Evolutionary conservation across 1,140 invertebrate species (phyloP).

Genomic region (Drosophila teissieri): DNA sequence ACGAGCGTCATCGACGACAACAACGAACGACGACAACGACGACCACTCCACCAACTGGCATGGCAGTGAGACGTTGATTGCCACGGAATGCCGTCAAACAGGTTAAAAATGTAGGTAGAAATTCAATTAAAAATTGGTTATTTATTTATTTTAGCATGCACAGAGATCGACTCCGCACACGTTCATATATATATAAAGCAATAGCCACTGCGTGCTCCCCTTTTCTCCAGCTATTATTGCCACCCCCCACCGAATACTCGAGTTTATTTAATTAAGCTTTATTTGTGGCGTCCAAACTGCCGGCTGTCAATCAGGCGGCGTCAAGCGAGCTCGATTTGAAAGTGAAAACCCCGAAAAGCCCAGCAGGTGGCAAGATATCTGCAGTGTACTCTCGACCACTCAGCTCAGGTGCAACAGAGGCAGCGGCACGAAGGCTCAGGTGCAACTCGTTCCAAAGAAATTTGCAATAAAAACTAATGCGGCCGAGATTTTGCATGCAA

Average conservation of each 20-base stretch:
- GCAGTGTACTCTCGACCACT: background rate
- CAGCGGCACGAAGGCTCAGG: constrained; percentile 18
- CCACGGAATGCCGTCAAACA: constrained; percentile 83
- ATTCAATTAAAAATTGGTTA: constrained; percentile 84
- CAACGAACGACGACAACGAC: constrained; percentile 47
- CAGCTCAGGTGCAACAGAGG: constrained; percentile 1
- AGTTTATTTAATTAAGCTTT: constrained; percentile 70
- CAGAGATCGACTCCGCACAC: constrained; percentile 57
- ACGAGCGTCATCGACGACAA: constrained; percentile 62
- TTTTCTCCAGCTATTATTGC: background rate
- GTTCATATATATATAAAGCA: constrained; percentile 14
- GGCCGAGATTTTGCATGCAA: constrained; percentile 64
- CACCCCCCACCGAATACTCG: constrained; percentile 25
- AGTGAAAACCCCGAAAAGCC: constrained; percentile 62
- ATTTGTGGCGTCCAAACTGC: constrained; percentile 56
- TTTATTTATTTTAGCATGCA: constrained; percentile 84
- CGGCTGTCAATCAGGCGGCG: constrained; percentile 68
- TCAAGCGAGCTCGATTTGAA: constrained; percentile 65
- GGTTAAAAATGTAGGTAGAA: constrained; percentile 84
- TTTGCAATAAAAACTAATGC: constrained; percentile 67
- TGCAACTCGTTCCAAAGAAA: constrained; percentile 61
- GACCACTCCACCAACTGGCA: constrained; percentile 67
- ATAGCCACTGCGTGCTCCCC: constrained; percentile 3
- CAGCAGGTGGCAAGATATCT: constrained; percentile 39
- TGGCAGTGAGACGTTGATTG: constrained; percentile 79